phyloP scores from a whole-genome alignment of 2,113 vertebrate species.

The Phyllostomus hastatus region DNA sequence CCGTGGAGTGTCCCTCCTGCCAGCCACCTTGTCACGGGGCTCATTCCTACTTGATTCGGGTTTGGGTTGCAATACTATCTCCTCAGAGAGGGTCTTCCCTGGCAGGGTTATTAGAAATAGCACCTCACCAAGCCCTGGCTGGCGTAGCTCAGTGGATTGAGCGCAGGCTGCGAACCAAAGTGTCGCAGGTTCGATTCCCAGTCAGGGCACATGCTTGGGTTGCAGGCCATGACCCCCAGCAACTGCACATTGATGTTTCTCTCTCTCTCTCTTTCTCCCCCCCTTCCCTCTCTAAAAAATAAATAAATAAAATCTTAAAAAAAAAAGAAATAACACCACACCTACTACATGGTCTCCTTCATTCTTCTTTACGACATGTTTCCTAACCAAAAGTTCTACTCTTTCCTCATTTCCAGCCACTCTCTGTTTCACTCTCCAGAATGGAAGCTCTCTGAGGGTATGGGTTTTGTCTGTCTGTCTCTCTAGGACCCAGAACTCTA shows the following conservation, averaged over 20 bases:
- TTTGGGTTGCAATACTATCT: background rate
- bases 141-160: too few relatives aligned
- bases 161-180: too few relatives aligned
- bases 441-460: background rate
- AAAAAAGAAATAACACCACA: background rate
- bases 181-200: too few relatives aligned
- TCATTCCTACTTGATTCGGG: background rate
- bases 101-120: background rate
- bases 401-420: background rate
- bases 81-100: background rate
- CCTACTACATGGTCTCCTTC: background rate
- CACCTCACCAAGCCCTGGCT: background rate
- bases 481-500: background rate
- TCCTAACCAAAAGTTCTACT: background rate
- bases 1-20: fast-evolving
- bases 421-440: background rate
- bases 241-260: too few relatives aligned
- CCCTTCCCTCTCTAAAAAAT: too few relatives aligned
- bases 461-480: background rate
- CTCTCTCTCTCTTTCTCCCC: too few relatives aligned
- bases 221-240: too few relatives aligned
- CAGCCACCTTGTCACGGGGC: background rate
- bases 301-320: too few relatives aligned
- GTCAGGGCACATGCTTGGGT: too few relatives aligned
- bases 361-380: background rate